These are phyloP conservation scores for Rugalucina vietnamica DNA, from an alignment of 2,888 invertebrate species.

Conservation along the genomic window DNA sequence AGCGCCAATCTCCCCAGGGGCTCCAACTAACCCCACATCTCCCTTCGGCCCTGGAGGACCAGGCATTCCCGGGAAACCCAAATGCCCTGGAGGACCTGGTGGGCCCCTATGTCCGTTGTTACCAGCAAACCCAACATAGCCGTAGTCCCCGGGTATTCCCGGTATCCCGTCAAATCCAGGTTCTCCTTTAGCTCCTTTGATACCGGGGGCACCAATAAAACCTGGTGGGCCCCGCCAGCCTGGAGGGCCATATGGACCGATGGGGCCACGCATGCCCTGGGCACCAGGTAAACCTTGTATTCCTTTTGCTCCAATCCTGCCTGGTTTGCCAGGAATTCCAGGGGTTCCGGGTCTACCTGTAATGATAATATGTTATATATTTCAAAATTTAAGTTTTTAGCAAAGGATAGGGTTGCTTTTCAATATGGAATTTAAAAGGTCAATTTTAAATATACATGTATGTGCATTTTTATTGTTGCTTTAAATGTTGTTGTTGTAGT, in stretches of 20 bases:
- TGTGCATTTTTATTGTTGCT: too few species aligned
- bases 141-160: constrained; percentile 51
- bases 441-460: too few species aligned
- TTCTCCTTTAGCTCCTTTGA: constrained; percentile 48
- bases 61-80: constrained; percentile 53
- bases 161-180: constrained; percentile 43
- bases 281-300: constrained; percentile 35
- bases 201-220: constrained; percentile 36
- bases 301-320: constrained; percentile 43
- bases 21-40: constrained; percentile 38
- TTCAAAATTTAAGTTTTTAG: too few species aligned
- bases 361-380: too few species aligned
- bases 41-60: constrained; percentile 51
- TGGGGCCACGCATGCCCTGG: constrained; percentile 46
- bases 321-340: constrained; percentile 43
- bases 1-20: constrained; percentile 28
- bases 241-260: constrained; percentile 54
- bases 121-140: constrained; percentile 44
- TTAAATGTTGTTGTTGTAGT: too few species aligned
- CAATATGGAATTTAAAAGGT: too few species aligned
- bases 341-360: constrained; percentile 45
- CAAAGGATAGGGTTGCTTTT: too few species aligned
- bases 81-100: constrained; percentile 37
- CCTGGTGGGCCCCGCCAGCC: constrained; percentile 53
- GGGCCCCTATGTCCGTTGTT: constrained; percentile 45